These are phyloP conservation scores for Ahaetulla prasina DNA, from an alignment of 2,113 vertebrate genomes.

Conservation along the genomic window DNA sequence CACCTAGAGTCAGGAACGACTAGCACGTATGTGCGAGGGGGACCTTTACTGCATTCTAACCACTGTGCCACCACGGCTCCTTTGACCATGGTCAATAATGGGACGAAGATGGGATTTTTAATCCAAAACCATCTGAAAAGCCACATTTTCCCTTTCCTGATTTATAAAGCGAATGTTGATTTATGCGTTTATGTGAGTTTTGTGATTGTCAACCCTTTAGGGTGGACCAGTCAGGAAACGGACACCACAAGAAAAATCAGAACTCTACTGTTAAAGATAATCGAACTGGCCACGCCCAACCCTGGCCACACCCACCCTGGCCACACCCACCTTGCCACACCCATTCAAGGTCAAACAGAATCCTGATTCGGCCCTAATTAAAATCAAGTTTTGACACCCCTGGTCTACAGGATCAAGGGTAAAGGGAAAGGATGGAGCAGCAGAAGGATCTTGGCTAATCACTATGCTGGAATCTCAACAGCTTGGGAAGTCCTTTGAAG, in stretches of 20 bases:
- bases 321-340: too few relatives aligned
- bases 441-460: not conserved
- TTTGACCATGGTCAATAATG: too few relatives aligned
- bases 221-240: not conserved
- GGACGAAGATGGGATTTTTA: not conserved
- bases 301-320: too few relatives aligned
- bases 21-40: too few relatives aligned
- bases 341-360: too few relatives aligned
- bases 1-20: too few relatives aligned
- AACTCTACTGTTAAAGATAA: not conserved
- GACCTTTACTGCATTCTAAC: too few relatives aligned
- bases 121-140: not conserved
- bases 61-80: too few relatives aligned
- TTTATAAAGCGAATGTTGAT: not conserved
- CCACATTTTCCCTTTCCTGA: not conserved
- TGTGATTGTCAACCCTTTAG: not conserved
- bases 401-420: not conserved
- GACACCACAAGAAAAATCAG: not conserved
- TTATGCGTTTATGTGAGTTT: not conserved
- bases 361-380: too few relatives aligned
- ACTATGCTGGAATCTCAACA: not conserved
- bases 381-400: too few relatives aligned
- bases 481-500: not conserved
- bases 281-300: too few relatives aligned
- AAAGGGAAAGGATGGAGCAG: not conserved